Conservation (phyloP, 1,140 invertebrate species). For the Hyles euphorbiae region DNA sequence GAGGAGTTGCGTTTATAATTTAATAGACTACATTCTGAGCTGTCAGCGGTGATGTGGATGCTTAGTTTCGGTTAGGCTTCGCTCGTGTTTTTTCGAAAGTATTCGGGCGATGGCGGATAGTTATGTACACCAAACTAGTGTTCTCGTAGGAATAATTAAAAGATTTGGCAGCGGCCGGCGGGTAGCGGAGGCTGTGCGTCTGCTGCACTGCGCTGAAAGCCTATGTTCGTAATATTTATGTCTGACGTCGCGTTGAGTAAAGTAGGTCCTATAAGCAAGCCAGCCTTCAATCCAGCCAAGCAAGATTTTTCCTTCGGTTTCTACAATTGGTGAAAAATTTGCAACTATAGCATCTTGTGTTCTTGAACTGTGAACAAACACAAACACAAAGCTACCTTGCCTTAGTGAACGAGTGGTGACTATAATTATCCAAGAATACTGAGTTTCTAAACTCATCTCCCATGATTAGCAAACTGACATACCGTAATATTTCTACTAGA, state of each 20-base stretch:
- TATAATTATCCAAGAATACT: too few species aligned
- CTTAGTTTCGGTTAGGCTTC: conserved; percentile 17
- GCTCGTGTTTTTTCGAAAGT: conserved; percentile 19
- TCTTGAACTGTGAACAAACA: too few species aligned
- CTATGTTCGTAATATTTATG: conserved; percentile 26
- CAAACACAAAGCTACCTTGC: too few species aligned
- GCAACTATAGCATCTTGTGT: too few species aligned
- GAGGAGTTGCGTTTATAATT: conserved; percentile 50
- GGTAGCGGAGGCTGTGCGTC: conserved; percentile 20
- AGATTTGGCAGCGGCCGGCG: conserved; percentile 39
- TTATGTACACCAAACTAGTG: conserved; percentile 8
- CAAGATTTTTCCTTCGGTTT: conserved; percentile 18
- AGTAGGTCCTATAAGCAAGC: too few species aligned
- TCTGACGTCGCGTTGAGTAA: conserved; percentile 14
- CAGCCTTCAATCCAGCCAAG: too few species aligned
- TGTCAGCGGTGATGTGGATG: conserved; percentile 51
- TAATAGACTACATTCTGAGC: conserved; percentile 50
- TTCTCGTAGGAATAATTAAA: conserved; percentile 50
- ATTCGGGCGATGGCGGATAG: not conserved
- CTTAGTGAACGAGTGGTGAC: too few species aligned
- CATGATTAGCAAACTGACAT: too few species aligned
- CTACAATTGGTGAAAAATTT: too few species aligned
- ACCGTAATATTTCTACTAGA: too few species aligned
- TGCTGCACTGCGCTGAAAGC: conserved; percentile 28
- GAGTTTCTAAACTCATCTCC: too few species aligned